Conservation (phyloP, 2,888 invertebrate genomes). For the Ptychoptera contaminata region DNA sequence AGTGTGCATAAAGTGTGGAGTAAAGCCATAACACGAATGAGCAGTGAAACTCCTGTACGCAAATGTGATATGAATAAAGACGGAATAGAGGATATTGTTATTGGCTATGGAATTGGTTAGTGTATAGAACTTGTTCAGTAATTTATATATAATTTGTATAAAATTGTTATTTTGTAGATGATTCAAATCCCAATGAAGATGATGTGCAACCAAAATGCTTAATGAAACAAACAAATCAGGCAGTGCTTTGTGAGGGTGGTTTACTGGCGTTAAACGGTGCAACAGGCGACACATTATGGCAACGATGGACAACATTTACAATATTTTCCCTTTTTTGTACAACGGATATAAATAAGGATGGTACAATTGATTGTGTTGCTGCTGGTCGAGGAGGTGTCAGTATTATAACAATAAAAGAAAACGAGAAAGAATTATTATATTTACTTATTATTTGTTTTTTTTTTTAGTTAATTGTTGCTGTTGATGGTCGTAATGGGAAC, state of each 20-base stretch:
- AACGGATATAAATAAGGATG: slow-evolving; percentile 52
- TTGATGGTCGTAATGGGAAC: slow-evolving; percentile 49
- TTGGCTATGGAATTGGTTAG: slow-evolving; percentile 62
- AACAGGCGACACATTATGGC: slow-evolving; percentile 57
- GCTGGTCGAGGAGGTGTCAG: slow-evolving; percentile 57
- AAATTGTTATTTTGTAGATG: slow-evolving; percentile 21
- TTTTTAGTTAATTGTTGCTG: slow-evolving; percentile 40
- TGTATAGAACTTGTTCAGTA: slow-evolving; percentile 6
- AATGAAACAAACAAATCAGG: slow-evolving; percentile 49
- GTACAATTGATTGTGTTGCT: slow-evolving; percentile 52
- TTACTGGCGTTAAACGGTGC: slow-evolving; percentile 57
- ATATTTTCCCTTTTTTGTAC: slow-evolving; percentile 58
- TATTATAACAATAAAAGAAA: slow-evolving; percentile 5
- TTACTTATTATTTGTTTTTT: slow-evolving; percentile 1
- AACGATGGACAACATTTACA: slow-evolving; percentile 53
- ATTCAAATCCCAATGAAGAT: slow-evolving; percentile 35
- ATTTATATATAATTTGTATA: not conserved
- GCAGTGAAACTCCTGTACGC: slow-evolving; percentile 57
- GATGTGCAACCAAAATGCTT: slow-evolving; percentile 38
- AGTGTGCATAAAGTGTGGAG: slow-evolving; percentile 42
- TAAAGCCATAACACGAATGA: slow-evolving; percentile 47
- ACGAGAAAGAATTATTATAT: not conserved
- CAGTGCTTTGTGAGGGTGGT: slow-evolving; percentile 56
- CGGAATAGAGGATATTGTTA: slow-evolving; percentile 50
- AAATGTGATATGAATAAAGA: slow-evolving; percentile 57